Percentiles rank a stretch among this genome's conserved stretches.
These are phyloP conservation scores for Carcina quercana DNA, from an alignment of 2,888 invertebrate genomes.

Conservation along the genomic window DNA sequence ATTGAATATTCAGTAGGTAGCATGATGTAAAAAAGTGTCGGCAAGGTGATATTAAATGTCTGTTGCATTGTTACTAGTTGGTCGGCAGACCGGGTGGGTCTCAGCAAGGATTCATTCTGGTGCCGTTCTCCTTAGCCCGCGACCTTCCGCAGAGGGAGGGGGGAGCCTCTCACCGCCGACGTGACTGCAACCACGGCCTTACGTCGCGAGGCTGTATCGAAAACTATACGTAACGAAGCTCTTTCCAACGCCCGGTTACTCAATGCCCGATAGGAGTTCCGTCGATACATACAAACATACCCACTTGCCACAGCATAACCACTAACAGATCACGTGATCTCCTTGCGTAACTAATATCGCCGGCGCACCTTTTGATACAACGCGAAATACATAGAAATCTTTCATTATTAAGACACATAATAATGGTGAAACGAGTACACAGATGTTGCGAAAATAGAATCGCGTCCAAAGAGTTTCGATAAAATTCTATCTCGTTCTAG, in stretches of 20 bases:
- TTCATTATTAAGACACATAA: slow-evolving; percentile 48
- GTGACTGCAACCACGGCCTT: slow-evolving; percentile 73
- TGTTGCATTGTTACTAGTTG: slow-evolving; percentile 27
- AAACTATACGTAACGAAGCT: slow-evolving; percentile 71
- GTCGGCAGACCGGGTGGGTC: slow-evolving; percentile 39
- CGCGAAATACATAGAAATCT: slow-evolving; percentile 59
- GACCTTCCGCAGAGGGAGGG: slow-evolving; percentile 71
- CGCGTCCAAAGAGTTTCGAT: slow-evolving; percentile 1
- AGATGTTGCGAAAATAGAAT: slow-evolving; percentile 36
- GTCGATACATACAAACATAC: slow-evolving; percentile 56
- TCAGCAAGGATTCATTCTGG: slow-evolving; percentile 63
- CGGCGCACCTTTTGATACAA: slow-evolving; percentile 57
- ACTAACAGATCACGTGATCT: slow-evolving; percentile 61
- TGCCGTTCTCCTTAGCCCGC: slow-evolving; percentile 66
- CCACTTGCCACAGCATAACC: slow-evolving; percentile 44
- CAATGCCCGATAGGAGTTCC: slow-evolving; percentile 63
- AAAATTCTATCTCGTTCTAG: background rate
- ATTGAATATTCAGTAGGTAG: slow-evolving; percentile 4
- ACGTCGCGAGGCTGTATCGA: slow-evolving; percentile 72
- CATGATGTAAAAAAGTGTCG: slow-evolving; percentile 4
- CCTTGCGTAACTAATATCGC: slow-evolving; percentile 60
- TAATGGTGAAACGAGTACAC: slow-evolving; percentile 43
- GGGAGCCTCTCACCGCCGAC: slow-evolving; percentile 70
- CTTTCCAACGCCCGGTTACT: slow-evolving; percentile 62
- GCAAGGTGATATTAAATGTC: slow-evolving; percentile 7